Conservation (phyloP, 2,797 vertebrate species). For the Oreortyx pictus region DNA sequence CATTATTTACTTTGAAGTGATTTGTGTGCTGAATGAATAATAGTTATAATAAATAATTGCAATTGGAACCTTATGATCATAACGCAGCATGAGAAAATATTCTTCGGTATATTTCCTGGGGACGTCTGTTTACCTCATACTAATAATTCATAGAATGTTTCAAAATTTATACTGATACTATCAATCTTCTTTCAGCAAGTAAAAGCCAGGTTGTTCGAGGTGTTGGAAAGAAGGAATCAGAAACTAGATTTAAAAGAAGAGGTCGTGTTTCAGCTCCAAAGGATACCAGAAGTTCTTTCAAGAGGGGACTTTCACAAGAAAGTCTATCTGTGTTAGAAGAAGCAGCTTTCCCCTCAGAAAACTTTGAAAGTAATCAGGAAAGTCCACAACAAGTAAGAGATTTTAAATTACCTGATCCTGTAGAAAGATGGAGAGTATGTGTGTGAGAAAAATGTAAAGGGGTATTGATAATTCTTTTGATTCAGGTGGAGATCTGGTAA, state of each 20-base stretch:
- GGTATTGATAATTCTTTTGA: background rate
- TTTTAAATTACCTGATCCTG: background rate
- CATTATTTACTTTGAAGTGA: background rate
- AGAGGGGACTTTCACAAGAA: background rate
- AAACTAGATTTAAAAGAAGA: constrained; percentile 64
- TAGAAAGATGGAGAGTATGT: background rate
- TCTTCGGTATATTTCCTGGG: background rate
- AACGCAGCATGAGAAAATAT: background rate
- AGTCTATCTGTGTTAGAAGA: constrained; percentile 11
- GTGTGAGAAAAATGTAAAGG: background rate
- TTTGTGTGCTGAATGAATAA: background rate
- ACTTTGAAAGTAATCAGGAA: constrained; percentile 23
- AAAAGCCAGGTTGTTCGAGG: constrained; percentile 39
- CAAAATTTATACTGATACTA: background rate
- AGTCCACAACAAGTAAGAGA: constrained; percentile 69
- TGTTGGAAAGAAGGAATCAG: constrained; percentile 61
- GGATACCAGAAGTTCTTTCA: constrained; percentile 41
- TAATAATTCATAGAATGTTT: background rate
- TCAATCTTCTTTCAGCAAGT: constrained; percentile 68
- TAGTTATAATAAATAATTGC: background rate
- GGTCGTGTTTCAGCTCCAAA: constrained; percentile 37
- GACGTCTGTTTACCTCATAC: background rate
- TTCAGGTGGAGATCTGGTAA: background rate
- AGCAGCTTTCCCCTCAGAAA: background rate
- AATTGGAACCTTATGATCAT: background rate